These are phyloP conservation scores for Microctonus brassicae DNA, from an alignment of 2,888 invertebrate species.

Conservation along the genomic window DNA sequence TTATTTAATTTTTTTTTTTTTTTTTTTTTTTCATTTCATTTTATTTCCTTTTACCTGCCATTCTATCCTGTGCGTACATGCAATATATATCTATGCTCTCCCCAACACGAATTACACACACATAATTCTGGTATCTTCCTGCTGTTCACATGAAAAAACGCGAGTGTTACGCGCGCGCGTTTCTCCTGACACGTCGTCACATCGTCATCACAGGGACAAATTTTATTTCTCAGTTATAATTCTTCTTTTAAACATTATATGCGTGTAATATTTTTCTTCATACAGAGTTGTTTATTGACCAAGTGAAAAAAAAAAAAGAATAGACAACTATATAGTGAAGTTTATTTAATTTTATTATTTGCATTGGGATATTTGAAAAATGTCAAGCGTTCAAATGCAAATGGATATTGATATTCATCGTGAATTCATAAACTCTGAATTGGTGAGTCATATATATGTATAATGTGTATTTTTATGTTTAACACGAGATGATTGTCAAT, in stretches of 20 bases:
- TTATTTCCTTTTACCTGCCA: neutral
- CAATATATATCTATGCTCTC: neutral
- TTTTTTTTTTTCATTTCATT: no score
- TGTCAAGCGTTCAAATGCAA: constrained; percentile 18
- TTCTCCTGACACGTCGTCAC: neutral
- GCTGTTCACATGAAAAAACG: constrained; percentile 3
- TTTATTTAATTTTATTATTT: no score
- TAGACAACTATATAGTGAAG: no score
- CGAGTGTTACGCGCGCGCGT: constrained; percentile 5
- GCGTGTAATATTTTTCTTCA: no score
- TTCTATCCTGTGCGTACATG: constrained; percentile 3
- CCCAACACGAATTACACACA: neutral
- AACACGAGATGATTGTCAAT: no score
- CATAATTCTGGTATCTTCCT: neutral
- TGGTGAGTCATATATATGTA: constrained; percentile 6
- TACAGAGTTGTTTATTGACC: no score
- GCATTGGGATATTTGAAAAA: neutral
- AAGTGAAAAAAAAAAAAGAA: no score
- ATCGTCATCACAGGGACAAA: constrained; percentile 3
- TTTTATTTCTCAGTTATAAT: neutral
- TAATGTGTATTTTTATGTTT: neutral
- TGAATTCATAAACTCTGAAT: constrained; percentile 20
- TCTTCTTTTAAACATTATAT: neutral
- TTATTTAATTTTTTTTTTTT: no score
- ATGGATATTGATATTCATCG: constrained; percentile 15